A percentile compares a stretch with the other conserved stretches of the same genome.
Conservation (phyloP, 2,888 invertebrate species). For the Chaitophorus viminalis region DNA sequence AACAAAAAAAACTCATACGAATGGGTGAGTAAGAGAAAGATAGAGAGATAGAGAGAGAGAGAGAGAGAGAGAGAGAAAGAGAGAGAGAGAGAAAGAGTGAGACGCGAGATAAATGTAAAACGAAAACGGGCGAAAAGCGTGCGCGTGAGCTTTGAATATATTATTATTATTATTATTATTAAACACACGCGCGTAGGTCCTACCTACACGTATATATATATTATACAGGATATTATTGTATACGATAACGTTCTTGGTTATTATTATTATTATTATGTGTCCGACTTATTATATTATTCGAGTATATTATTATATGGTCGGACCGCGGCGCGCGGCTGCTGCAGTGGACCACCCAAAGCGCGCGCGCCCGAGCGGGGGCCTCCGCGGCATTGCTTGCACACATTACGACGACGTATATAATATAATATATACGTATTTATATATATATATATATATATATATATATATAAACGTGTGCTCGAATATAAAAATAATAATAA, state of each 20-base stretch:
- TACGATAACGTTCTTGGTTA: background rate
- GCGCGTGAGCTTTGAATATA: slow-evolving; percentile 59
- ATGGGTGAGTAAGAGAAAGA: too few relatives aligned
- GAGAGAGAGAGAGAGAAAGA: background rate
- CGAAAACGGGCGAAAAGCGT: slow-evolving; percentile 55
- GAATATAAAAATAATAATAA: slow-evolving; percentile 31
- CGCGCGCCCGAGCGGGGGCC: slow-evolving; percentile 28
- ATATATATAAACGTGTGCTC: background rate
- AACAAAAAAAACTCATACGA: too few relatives aligned
- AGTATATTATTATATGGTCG: slow-evolving; percentile 30
- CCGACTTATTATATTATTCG: slow-evolving; percentile 45
- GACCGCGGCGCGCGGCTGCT: slow-evolving; percentile 19
- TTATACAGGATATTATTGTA: background rate
- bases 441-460: background rate
- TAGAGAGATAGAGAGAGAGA: background rate
- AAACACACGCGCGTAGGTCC: background rate
- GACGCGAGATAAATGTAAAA: slow-evolving; percentile 19
- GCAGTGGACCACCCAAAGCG: slow-evolving; percentile 45
- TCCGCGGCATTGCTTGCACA: background rate
- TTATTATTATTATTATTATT: slow-evolving; percentile 1
- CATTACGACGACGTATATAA: background rate
- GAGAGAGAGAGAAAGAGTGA: background rate
- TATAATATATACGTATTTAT: background rate
- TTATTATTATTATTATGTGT: slow-evolving; percentile 26
- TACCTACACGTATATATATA: background rate